Percentiles rank a stretch among this genome's conserved stretches.
These are phyloP conservation scores for Rhinoderma darwinii DNA, from an alignment of 2,113 vertebrate genomes.

Conservation along the genomic window DNA sequence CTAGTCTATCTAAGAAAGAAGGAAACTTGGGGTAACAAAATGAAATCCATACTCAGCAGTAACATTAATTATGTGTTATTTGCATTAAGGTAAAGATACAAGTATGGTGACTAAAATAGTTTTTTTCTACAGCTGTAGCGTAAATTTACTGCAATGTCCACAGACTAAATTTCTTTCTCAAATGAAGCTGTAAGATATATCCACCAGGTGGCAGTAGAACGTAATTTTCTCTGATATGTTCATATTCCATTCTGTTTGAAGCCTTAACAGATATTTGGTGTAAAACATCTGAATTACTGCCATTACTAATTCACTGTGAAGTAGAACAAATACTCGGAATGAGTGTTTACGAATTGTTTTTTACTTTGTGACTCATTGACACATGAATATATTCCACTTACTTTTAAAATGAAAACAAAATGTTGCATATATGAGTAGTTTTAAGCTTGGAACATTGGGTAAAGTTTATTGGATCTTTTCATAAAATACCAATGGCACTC, in stretches of 20 bases:
- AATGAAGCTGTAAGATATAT: not conserved
- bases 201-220: conserved; percentile 13
- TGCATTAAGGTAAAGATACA: too few species aligned
- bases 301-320: conserved; percentile 3
- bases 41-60: too few species aligned
- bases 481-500: not conserved
- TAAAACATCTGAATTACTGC: not conserved
- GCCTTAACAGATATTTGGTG: not conserved
- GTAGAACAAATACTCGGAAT: not conserved
- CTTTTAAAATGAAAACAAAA: not conserved
- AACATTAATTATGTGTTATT: too few species aligned
- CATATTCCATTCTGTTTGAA: conserved; percentile 23
- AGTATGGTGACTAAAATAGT: too few species aligned
- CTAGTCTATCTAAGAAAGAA: too few species aligned
- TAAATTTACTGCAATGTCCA: too few species aligned
- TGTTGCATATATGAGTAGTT: not conserved
- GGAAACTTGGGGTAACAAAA: too few species aligned
- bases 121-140: too few species aligned
- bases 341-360: not conserved
- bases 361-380: not conserved
- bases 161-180: not conserved
- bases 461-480: not conserved
- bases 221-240: not conserved
- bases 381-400: not conserved
- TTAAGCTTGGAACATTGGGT: not conserved